Conservation (phyloP, 64 coral and sea anemone genomes). For the Stichodactyla mertensii region DNA sequence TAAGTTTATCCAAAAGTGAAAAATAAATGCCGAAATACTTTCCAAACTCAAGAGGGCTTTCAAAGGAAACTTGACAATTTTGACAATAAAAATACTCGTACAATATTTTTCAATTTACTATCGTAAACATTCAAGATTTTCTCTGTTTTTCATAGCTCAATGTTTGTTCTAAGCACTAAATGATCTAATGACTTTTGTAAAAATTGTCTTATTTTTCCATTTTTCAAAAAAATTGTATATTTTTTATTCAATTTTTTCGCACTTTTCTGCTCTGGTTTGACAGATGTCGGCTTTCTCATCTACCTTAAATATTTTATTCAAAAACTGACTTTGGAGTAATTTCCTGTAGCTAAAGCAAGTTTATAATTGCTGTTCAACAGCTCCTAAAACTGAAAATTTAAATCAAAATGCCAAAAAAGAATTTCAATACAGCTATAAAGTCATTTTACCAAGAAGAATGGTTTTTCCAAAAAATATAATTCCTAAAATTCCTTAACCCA, state of each 20-base stretch:
- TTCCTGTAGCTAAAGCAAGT: background rate
- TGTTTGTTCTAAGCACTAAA: background rate
- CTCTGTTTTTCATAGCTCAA: background rate
- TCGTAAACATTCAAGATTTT: background rate
- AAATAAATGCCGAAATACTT: background rate
- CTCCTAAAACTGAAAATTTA: background rate
- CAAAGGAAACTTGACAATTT: background rate
- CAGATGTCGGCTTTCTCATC: background rate
- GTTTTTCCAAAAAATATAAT: background rate
- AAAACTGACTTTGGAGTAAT: background rate
- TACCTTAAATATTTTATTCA: background rate
- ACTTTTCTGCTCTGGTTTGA: background rate
- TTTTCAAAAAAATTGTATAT: background rate
- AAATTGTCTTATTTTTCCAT: background rate
- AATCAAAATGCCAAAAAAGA: background rate
- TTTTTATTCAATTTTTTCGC: background rate
- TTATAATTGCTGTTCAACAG: background rate
- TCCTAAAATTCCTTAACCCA: background rate
- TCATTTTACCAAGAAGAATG: background rate
- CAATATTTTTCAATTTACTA: background rate
- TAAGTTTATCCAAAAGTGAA: background rate
- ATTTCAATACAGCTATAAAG: background rate
- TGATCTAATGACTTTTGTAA: background rate
- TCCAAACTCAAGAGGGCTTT: background rate
- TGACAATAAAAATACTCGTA: background rate